Evolutionary conservation across 1,140 invertebrate genomes (phyloP).

Genomic region (Drosophila virilis): DNA sequence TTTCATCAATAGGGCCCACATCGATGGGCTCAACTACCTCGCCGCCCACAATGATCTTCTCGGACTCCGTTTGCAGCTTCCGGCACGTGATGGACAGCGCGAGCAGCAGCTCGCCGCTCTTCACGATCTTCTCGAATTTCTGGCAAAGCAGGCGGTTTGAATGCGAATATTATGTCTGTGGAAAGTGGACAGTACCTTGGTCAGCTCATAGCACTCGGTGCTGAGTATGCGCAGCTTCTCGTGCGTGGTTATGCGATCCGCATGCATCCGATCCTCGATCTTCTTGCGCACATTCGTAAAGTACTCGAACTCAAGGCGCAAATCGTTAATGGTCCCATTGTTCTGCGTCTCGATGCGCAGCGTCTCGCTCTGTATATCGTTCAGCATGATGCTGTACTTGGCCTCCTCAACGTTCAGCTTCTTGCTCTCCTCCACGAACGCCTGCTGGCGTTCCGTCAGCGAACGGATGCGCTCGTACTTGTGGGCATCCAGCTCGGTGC

Average conservation of each 20-base stretch:
- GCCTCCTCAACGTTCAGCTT: constrained; percentile 64
- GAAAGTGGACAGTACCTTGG: constrained; percentile 49
- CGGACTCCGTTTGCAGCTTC: constrained; percentile 76
- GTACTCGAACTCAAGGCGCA: constrained; percentile 68
- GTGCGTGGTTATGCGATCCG: constrained; percentile 58
- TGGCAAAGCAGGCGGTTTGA: constrained; percentile 3
- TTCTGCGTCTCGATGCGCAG: constrained; percentile 63
- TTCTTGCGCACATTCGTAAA: constrained; percentile 69
- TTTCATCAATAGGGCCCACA: constrained; percentile 22
- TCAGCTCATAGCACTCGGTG: constrained; percentile 62
- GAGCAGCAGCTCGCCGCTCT: constrained; percentile 71
- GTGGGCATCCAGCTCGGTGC: constrained; percentile 65
- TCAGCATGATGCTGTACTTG: constrained; percentile 29
- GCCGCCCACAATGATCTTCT: constrained; percentile 69
- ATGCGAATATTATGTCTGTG: neutral
- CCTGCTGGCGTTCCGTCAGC: constrained; percentile 68
- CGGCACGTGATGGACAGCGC: constrained; percentile 74
- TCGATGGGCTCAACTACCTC: constrained; percentile 51
- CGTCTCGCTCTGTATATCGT: constrained; percentile 56
- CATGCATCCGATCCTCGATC: constrained; percentile 62
- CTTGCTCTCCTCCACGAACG: constrained; percentile 58
- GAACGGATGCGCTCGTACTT: constrained; percentile 68
- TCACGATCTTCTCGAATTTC: constrained; percentile 70
- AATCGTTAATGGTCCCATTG: constrained; percentile 58
- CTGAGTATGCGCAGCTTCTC: constrained; percentile 70